A percentile compares a stretch with the other conserved stretches of the same genome.
These are phyloP conservation scores for Mungos mungo DNA, from an alignment of 2,113 vertebrate species.

Conservation along the genomic window DNA sequence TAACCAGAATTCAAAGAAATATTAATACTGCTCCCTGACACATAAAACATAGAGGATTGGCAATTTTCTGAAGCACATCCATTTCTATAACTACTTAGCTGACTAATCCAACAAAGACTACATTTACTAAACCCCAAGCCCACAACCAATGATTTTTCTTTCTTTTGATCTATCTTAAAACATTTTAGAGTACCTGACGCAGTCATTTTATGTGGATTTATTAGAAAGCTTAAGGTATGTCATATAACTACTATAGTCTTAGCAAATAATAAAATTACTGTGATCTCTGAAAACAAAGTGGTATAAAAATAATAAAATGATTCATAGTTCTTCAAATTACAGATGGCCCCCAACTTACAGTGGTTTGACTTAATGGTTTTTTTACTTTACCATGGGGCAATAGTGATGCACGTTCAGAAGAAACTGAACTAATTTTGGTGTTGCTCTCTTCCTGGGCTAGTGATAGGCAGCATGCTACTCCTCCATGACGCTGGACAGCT, in stretches of 20 bases:
- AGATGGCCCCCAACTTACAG: not conserved
- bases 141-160: slow-evolving; percentile 45
- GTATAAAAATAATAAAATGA: slow-evolving; percentile 27
- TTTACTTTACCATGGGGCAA: not conserved
- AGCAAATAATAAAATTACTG: slow-evolving; percentile 53
- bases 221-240: slow-evolving; percentile 16
- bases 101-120: slow-evolving; percentile 27
- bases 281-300: slow-evolving; percentile 26
- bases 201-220: not conserved
- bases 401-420: not conserved
- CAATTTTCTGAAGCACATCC: slow-evolving; percentile 31
- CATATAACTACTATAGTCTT: slow-evolving; percentile 14
- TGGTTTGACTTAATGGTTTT: not conserved
- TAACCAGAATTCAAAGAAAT: slow-evolving; percentile 32
- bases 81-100: slow-evolving; percentile 50
- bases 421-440: not conserved
- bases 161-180: slow-evolving; percentile 53
- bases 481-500: not conserved
- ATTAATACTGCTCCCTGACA: slow-evolving; percentile 2
- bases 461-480: not conserved
- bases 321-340: not conserved
- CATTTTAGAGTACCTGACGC: slow-evolving; percentile 25
- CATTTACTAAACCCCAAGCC: slow-evolving; percentile 37
- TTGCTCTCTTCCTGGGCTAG: not conserved
- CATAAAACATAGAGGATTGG: not conserved